These are phyloP conservation scores for Telmatochromis sp. DNA, from an alignment of 2,113 vertebrate genomes.

Conservation along the genomic window DNA sequence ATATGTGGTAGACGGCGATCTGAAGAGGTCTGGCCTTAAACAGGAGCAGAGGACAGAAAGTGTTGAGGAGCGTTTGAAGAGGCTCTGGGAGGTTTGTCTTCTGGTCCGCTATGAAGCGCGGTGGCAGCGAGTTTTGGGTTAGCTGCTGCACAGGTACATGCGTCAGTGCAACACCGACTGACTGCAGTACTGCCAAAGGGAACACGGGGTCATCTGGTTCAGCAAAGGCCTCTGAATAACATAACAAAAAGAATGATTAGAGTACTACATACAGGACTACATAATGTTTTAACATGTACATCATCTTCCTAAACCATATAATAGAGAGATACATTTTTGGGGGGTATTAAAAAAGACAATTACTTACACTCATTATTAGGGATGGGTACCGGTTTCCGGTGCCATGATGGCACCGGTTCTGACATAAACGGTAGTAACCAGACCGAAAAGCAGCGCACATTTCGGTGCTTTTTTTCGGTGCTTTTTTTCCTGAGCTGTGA, in stretches of 20 bases:
- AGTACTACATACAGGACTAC: not conserved
- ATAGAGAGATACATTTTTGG: not conserved
- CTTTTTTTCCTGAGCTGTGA: too few species aligned
- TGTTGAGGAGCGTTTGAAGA: constrained; percentile 88
- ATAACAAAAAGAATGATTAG: not conserved
- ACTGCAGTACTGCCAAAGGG: constrained; percentile 72
- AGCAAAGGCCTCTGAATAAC: constrained; percentile 60
- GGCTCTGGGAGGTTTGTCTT: constrained; percentile 83
- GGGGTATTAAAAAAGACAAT: not conserved
- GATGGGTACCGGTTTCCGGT: too few species aligned
- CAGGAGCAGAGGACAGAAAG: constrained; percentile 81
- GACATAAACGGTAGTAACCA: too few species aligned
- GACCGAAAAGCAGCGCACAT: too few species aligned
- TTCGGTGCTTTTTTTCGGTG: too few species aligned
- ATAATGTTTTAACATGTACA: not conserved
- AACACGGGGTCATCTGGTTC: constrained; percentile 72
- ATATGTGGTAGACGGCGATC: constrained; percentile 79
- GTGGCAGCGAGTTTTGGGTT: constrained; percentile 79
- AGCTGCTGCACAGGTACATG: constrained; percentile 82
- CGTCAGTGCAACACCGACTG: constrained; percentile 80
- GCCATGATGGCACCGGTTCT: too few species aligned
- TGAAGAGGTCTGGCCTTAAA: constrained; percentile 86
- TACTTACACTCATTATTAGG: not conserved
- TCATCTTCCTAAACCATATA: not conserved
- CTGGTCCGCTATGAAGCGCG: constrained; percentile 79